Percentiles rank a stretch among this genome's conserved stretches.
phyloP scores from a whole-genome alignment of 2,113 vertebrate genomes.

The Indicator maculatus region DNA sequence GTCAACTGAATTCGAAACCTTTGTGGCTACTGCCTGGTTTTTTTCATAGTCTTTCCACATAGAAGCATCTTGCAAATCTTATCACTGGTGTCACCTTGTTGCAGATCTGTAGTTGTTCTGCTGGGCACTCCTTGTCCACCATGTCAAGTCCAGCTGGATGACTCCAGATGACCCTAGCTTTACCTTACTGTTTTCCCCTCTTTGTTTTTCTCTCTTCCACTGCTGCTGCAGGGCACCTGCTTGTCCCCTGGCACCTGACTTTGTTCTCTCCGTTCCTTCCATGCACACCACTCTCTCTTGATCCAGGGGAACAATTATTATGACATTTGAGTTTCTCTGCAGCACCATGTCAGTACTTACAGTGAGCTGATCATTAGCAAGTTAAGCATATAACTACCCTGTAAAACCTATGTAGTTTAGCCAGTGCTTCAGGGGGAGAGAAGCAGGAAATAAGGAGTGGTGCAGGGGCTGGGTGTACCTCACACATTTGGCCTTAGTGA shows the following conservation, averaged over 20 bases:
- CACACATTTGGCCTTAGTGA: neutral
- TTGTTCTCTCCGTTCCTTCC: neutral
- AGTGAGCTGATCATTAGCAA: slow-evolving; percentile 4
- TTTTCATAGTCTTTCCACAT: neutral
- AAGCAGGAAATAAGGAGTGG: neutral
- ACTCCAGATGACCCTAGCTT: neutral
- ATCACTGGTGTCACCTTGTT: neutral
- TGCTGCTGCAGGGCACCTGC: neutral
- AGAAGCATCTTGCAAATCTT: neutral
- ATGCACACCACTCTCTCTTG: rapidly evolving
- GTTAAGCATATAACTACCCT: neutral
- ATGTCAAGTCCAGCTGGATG: neutral
- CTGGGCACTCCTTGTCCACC: neutral
- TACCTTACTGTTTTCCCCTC: neutral
- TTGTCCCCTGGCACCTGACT: neutral
- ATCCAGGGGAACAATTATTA: rapidly evolving
- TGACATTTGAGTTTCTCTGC: slow-evolving; percentile 9
- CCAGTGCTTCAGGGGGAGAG: neutral
- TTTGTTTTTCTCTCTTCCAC: neutral
- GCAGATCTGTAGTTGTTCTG: neutral
- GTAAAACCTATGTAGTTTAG: neutral
- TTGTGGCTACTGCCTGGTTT: neutral
- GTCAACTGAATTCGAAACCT: neutral
- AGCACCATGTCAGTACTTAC: neutral
- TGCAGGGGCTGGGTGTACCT: neutral